Evolutionary conservation across 2,888 invertebrate species (phyloP), one percentile per base, ranked within the genome.

Genomic region (Halictus ligatus): DNA sequence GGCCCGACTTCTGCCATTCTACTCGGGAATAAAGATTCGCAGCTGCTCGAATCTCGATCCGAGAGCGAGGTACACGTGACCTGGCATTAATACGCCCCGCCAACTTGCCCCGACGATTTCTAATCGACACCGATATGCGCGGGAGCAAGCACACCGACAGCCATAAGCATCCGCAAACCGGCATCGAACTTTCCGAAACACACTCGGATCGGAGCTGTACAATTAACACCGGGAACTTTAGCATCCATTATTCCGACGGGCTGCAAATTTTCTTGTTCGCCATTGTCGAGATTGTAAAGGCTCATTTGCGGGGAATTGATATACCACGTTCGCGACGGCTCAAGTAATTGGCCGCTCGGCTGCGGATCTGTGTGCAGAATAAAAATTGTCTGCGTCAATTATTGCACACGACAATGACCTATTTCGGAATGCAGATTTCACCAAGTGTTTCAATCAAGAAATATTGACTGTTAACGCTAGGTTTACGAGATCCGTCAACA

Each of bases 21-120:
- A 50, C 71, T 35, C 82, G 69, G 72, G 54, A 71, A 71, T 81
- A 13, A 64, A 64, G 64, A 64, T 64, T 64, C 64, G 2, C 64
- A 29, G 64, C 29, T 64, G 29, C 64, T 64, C 64, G 64, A 64
- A 15, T 29, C 64, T 25, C 15, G 64, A 25, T 64, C 64, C 64
- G 29, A 29, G 35, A 21, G 60, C n/a, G 25, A 60, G 29, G 67
- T 35, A 67, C 67, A 35, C 35, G 35, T 35, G 67, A 67, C 67
- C 67, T 67, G 67, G 67, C 35, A 35, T 35, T 35, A 67, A 67
- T 67, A 8, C 67, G 67, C 18, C 35, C 35, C 35, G 35, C 2
- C 18, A 18, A 35, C 67, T 29, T 29, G 0, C 67, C 7, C 29
- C 18, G 18, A 35, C 35, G 35, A 67, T 67, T 67, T 67, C 35